Percentiles rank a stretch among this genome's conserved stretches.
Conservation (phyloP, 92 coral and sea anemone species). For the Paragorgia papillata region DNA sequence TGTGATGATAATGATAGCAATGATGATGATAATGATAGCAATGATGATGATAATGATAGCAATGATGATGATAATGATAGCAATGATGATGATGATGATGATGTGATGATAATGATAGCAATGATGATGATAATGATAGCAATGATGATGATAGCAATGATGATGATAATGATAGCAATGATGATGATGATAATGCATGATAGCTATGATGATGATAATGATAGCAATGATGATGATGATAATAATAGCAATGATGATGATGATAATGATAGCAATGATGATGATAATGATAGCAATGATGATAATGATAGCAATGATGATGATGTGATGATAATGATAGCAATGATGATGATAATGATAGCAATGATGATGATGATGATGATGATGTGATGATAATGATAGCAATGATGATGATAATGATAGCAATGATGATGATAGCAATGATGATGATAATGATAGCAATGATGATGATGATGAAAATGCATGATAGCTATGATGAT, state of each 20-base stretch:
- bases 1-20: neutral
- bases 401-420: neutral
- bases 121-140: neutral
- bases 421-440: neutral
- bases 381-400: neutral
- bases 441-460: neutral
- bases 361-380: no score
- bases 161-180: neutral
- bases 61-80: neutral
- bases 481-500: neutral
- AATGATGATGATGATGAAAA: neutral
- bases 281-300: neutral
- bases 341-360: neutral
- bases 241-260: neutral
- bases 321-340: constrained; percentile 2
- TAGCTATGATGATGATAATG: neutral
- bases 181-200: no score
- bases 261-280: neutral
- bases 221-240: neutral
- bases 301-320: neutral
- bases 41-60: neutral
- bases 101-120: neutral
- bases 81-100: neutral
- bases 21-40: neutral
- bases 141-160: neutral